These are phyloP conservation scores for Pyralis farinalis DNA, from an alignment of 2,888 invertebrate species.

Conservation along the genomic window DNA sequence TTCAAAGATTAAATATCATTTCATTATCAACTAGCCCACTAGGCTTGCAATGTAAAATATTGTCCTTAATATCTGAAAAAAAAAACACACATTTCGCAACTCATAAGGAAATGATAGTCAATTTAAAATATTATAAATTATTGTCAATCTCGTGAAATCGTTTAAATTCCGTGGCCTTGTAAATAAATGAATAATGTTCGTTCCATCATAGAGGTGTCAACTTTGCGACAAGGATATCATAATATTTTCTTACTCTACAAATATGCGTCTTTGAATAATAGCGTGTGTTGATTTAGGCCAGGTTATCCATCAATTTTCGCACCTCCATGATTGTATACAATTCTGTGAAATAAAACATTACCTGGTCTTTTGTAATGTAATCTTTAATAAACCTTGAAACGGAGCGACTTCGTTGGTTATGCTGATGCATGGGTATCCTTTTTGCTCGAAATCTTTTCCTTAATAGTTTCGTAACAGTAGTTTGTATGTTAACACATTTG, in stretches of 20 bases:
- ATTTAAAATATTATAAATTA: neutral
- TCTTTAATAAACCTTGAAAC: no score
- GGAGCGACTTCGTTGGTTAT: no score
- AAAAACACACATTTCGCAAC: no score
- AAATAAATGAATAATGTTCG: neutral
- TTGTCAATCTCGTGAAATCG: neutral
- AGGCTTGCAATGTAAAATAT: no score
- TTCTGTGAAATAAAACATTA: slow-evolving; percentile 6
- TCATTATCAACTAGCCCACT: no score
- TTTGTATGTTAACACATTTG: no score
- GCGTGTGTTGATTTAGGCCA: slow-evolving; percentile 13
- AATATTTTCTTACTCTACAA: slow-evolving; percentile 6
- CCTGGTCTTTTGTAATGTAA: slow-evolving; percentile 10
- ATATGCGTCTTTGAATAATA: slow-evolving; percentile 8
- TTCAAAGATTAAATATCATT: no score
- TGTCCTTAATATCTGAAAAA: no score
- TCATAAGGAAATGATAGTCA: no score
- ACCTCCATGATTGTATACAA: slow-evolving; percentile 3
- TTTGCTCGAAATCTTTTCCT: no score
- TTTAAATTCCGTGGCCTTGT: neutral
- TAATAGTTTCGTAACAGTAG: no score
- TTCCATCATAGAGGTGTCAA: slow-evolving; percentile 7
- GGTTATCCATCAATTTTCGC: slow-evolving; percentile 15
- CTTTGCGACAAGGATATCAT: slow-evolving; percentile 5
- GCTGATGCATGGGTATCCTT: no score